Evolutionary conservation across 2,113 vertebrate species (phyloP).

Genomic region (Chlamydotis undulata): DNA sequence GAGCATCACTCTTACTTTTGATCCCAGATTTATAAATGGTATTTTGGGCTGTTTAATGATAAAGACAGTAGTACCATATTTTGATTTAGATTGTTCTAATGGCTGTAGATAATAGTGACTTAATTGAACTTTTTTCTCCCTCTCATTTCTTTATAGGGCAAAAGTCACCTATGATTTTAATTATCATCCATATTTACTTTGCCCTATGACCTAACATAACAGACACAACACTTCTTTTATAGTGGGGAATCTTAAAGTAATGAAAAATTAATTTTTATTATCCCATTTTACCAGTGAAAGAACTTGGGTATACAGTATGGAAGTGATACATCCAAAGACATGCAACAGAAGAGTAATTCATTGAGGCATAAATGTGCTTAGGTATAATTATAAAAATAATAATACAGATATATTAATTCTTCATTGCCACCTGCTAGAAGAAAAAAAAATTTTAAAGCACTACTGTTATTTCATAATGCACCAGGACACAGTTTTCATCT

Average conservation of each 20-base stretch:
- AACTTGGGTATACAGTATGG: not conserved
- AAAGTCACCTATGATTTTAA: not conserved
- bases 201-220: not conserved
- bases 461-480: not conserved
- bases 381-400: not conserved
- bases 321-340: not conserved
- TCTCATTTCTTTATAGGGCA: not conserved
- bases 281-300: not conserved
- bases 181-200: not conserved
- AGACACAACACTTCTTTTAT: not conserved
- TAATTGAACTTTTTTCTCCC: not conserved
- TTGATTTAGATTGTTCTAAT: not conserved
- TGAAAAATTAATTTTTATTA: not conserved
- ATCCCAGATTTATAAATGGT: not conserved
- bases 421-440: not conserved
- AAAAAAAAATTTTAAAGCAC: not conserved
- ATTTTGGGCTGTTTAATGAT: not conserved
- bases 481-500: not conserved
- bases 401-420: not conserved
- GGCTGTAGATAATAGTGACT: not conserved
- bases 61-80: not conserved
- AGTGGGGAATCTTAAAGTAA: not conserved
- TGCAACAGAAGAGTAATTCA: not conserved
- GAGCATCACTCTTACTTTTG: not conserved
- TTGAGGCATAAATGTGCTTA: not conserved